Evolutionary conservation across 2,113 vertebrate genomes (phyloP).

Genomic region (Anas platyrhynchos): DNA sequence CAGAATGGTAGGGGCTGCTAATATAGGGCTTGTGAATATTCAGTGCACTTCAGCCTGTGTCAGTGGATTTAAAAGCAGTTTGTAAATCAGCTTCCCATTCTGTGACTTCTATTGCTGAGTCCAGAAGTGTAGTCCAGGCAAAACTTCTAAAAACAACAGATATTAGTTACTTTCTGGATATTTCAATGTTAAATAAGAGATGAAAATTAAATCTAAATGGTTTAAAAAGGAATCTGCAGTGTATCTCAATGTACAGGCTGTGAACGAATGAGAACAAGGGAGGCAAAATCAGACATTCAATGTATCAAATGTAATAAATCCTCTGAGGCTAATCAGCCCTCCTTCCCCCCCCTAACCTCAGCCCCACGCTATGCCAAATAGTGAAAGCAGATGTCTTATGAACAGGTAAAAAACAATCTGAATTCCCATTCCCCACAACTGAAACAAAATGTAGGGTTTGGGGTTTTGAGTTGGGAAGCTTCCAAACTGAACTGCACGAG

Average conservation of each 20-base stretch:
- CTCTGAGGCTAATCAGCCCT: slow-evolving; percentile 73
- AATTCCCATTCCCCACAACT: slow-evolving; percentile 66
- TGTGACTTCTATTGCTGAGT: slow-evolving; percentile 6
- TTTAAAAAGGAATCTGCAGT: not conserved
- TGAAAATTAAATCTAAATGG: slow-evolving; percentile 20
- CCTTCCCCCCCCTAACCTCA: slow-evolving; percentile 67
- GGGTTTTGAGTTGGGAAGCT: slow-evolving; percentile 63
- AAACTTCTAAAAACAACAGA: slow-evolving; percentile 37
- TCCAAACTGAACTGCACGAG: slow-evolving; percentile 61
- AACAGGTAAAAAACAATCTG: slow-evolving; percentile 71
- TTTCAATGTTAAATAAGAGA: slow-evolving; percentile 49
- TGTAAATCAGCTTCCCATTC: slow-evolving; percentile 63
- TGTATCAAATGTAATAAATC: slow-evolving; percentile 80
- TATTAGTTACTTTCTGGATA: not conserved
- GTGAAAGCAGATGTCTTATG: slow-evolving; percentile 81
- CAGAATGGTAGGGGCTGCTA: slow-evolving; percentile 18
- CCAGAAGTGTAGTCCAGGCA: not conserved
- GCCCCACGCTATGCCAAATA: slow-evolving; percentile 73
- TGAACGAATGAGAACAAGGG: slow-evolving; percentile 33
- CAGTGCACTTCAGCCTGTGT: slow-evolving; percentile 44
- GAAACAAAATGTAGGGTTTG: slow-evolving; percentile 48
- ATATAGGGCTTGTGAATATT: slow-evolving; percentile 57
- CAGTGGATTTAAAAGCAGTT: slow-evolving; percentile 48
- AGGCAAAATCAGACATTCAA: slow-evolving; percentile 70
- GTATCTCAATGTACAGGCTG: slow-evolving; percentile 19